Percentiles rank a stretch among this genome's conserved stretches.
Conservation (phyloP, 2,888 invertebrate genomes). For the Apodemia zela region DNA sequence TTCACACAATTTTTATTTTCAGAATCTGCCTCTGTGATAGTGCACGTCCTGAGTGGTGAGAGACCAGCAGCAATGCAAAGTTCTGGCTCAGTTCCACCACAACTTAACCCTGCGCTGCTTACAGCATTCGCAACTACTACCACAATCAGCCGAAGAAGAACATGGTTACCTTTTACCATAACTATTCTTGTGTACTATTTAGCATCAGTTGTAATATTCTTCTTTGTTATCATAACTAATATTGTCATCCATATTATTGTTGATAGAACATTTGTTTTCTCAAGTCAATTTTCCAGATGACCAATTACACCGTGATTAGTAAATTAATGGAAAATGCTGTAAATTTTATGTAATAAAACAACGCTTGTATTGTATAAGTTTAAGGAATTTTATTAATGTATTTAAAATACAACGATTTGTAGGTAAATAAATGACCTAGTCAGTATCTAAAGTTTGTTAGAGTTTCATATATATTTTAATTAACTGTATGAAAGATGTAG, state of each 20-base stretch:
- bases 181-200: slow-evolving; percentile 41
- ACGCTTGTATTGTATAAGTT: slow-evolving; percentile 33
- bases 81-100: slow-evolving; percentile 60
- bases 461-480: slow-evolving; percentile 5
- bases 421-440: slow-evolving; percentile 20
- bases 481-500: slow-evolving; percentile 20
- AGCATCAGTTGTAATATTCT: slow-evolving; percentile 39
- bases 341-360: slow-evolving; percentile 27
- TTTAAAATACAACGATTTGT: slow-evolving; percentile 51
- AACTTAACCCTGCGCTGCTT: slow-evolving; percentile 53
- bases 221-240: slow-evolving; percentile 34
- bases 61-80: slow-evolving; percentile 84
- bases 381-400: slow-evolving; percentile 37
- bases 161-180: slow-evolving; percentile 39
- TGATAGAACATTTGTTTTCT: slow-evolving; percentile 30
- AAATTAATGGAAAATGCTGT: slow-evolving; percentile 27
- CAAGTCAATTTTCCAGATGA: slow-evolving; percentile 51
- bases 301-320: slow-evolving; percentile 36
- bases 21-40: slow-evolving; percentile 90
- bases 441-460: slow-evolving; percentile 7
- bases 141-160: slow-evolving; percentile 39
- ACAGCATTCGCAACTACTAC: slow-evolving; percentile 50
- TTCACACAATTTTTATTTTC: slow-evolving; percentile 37
- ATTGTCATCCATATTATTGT: slow-evolving; percentile 31
- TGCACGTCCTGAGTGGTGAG: slow-evolving; percentile 90